Conservation (phyloP, 2,888 invertebrate genomes). For the Drymonia ruficornis region DNA sequence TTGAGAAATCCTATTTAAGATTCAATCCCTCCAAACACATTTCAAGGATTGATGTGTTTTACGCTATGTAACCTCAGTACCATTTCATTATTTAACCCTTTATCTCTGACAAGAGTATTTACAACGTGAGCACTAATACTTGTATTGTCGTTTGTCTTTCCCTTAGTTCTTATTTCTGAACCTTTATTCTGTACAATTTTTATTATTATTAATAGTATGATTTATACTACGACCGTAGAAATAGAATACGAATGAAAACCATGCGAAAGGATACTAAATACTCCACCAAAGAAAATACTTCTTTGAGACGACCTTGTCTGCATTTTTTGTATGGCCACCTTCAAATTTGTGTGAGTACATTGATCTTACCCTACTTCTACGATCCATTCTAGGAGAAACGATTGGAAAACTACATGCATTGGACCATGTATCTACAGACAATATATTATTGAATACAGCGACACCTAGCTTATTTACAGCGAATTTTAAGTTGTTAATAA, state of each 20-base stretch:
- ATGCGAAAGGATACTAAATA: not conserved
- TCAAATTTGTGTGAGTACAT: too few relatives aligned
- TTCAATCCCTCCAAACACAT: slow-evolving; percentile 15
- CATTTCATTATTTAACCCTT: slow-evolving; percentile 47
- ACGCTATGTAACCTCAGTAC: slow-evolving; percentile 52
- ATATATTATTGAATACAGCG: slow-evolving; percentile 41
- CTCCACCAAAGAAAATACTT: not conserved
- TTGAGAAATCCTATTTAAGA: not conserved
- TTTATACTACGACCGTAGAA: slow-evolving; percentile 22
- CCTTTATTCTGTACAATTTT: slow-evolving; percentile 47
- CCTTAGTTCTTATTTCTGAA: slow-evolving; percentile 49
- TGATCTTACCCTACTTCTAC: slow-evolving; percentile 16
- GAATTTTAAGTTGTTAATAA: slow-evolving; percentile 21
- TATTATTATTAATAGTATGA: slow-evolving; percentile 24
- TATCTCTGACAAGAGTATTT: slow-evolving; percentile 64
- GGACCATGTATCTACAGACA: slow-evolving; percentile 53
- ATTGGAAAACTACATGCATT: slow-evolving; percentile 48
- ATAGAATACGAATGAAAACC: slow-evolving; percentile 13
- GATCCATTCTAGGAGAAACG: slow-evolving; percentile 22
- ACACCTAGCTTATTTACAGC: slow-evolving; percentile 59
- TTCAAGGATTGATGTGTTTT: slow-evolving; percentile 16
- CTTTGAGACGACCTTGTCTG: too few relatives aligned
- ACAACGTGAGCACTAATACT: slow-evolving; percentile 70
- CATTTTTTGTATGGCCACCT: too few relatives aligned
- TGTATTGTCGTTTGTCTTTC: slow-evolving; percentile 76